Conservation (phyloP, 2,888 invertebrate species). For the Teleogryllus oceanicus region DNA sequence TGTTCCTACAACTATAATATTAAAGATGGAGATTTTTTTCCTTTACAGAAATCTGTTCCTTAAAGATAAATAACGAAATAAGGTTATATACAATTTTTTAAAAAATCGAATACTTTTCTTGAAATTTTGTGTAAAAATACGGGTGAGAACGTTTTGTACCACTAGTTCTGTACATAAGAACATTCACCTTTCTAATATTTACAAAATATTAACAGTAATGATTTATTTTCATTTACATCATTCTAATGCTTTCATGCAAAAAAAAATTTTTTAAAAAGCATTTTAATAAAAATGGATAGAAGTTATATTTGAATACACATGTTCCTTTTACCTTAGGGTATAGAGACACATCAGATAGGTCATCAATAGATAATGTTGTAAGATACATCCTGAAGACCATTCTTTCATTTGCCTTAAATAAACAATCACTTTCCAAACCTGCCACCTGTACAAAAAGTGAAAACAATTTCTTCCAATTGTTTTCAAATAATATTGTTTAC, state of each 20-base stretch:
- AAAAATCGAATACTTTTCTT: no score
- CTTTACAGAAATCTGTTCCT: no score
- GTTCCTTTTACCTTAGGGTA: conserved; percentile 62
- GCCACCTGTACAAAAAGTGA: conserved; percentile 41
- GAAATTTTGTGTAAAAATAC: no score
- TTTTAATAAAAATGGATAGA: not conserved
- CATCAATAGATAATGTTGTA: conserved; percentile 65
- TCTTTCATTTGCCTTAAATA: conserved; percentile 72
- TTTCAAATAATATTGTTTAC: conserved; percentile 28
- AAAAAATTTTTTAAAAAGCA: not conserved
- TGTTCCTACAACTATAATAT: no score
- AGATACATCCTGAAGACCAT: conserved; percentile 69
- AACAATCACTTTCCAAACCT: conserved; percentile 70
- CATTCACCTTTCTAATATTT: no score
- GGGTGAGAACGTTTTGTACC: no score
- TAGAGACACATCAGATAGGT: conserved; percentile 68
- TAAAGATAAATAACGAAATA: no score
- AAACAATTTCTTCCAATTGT: not conserved
- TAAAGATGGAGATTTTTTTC: no score
- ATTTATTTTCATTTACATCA: no score
- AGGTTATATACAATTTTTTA: no score
- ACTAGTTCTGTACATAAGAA: no score
- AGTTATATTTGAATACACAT: not conserved
- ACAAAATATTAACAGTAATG: no score
- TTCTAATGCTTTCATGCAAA: not conserved